Evolutionary conservation across 2,113 vertebrate genomes (phyloP), one percentile per base, ranked within the genome.

Genomic region (Dendrocopos noguchii): DNA sequence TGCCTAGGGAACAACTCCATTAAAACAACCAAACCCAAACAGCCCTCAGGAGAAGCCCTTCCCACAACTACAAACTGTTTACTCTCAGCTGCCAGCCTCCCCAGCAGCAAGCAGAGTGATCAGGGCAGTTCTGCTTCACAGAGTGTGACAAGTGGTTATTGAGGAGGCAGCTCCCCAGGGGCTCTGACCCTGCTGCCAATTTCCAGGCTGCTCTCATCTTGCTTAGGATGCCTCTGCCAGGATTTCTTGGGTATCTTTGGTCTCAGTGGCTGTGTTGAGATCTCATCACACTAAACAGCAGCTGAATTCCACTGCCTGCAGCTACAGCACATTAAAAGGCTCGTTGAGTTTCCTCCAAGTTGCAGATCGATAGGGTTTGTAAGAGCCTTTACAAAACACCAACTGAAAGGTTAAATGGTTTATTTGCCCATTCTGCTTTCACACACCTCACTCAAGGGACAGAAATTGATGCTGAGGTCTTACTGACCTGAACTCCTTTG

Each of bases 371-470:
- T 80, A 33, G 1, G 2, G 28, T 52, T 60, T 1, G 0, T 5
- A 50, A 81, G 33, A 65, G 67, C 71, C 75, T 61, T 9, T 75
- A 92, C 55, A 52, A 47, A 47, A 18, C 36, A 46, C 1, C 80
- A 67, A 2, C 84, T 78, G 6, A 10, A 73, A 81, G 39, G 60
- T 34, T 19, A 21, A 55, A 90, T 46, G 31, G 11, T 94, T 96
- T 93, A 95, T 95, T 94, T 78, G 91, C 53, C 68, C 29, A 0
- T 39, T 74, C 52, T 77, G 52, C 74, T 88, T 84, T 57, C 82
- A 86, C 84, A 86, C 29, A 1, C 71, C 53, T 80, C 31, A 7
- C 60, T 82, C 24, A 9, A 80, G 84, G 67, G 71, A 71, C 55
- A 90, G 53, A 65, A 52, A 33, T 50, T 33, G n/a, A 6, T 21